A percentile compares a stretch with the other conserved stretches of the same genome.
phyloP scores from a whole-genome alignment of 1,140 invertebrate genomes.

The Danaus melanippus region DNA sequence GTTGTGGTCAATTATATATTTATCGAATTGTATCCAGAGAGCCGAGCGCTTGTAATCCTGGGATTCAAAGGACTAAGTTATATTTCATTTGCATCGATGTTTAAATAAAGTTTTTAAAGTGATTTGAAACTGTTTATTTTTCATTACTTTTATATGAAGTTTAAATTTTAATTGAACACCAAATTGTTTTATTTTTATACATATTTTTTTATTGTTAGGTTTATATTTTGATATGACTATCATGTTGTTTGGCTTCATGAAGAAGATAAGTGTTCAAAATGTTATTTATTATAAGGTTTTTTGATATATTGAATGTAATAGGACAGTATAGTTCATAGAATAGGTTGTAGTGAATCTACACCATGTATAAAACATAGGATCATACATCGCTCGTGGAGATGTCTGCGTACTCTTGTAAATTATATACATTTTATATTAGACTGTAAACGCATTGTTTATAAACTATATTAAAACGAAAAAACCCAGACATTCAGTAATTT shows the following conservation, averaged over 20 bases:
- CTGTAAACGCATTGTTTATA: conserved; percentile 24
- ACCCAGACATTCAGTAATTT: conserved; percentile 41
- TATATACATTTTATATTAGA: conserved; percentile 8
- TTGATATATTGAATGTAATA: no score
- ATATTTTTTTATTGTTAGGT: conserved; percentile 1
- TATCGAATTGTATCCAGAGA: conserved; percentile 30
- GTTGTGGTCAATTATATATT: conserved; percentile 61
- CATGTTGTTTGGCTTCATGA: no score
- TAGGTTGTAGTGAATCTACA: no score
- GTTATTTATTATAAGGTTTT: no score
- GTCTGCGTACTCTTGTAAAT: conserved; percentile 7
- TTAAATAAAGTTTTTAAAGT: background rate
- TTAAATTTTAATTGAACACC: background rate
- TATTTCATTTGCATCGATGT: background rate
- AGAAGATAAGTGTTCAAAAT: no score
- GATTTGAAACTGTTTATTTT: no score
- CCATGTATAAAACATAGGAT: no score
- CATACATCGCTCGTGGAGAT: conserved; percentile 5
- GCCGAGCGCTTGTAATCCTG: no score
- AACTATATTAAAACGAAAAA: conserved; percentile 6
- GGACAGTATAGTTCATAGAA: no score
- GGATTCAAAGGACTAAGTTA: background rate
- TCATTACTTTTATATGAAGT: background rate
- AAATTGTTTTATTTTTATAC: background rate
- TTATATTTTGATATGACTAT: no score